Base-by-base conservation (phyloP, 2,888 invertebrate species). In the Pachliopta kotzebuea region DNA sequence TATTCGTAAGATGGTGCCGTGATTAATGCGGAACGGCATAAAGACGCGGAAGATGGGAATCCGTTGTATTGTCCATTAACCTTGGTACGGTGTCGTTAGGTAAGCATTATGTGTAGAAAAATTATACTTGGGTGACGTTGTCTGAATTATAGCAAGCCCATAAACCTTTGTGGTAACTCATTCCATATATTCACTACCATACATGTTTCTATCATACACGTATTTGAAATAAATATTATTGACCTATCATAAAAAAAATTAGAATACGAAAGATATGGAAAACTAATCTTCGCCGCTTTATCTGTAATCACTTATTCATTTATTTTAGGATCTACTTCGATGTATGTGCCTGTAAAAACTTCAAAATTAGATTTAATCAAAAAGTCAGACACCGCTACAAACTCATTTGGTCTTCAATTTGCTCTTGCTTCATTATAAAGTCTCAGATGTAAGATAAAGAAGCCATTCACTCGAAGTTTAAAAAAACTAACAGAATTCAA, bases 21-120 rank as follows among this genome's bases (percentile, higher is more conserved):
- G 79, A 78, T 81, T 80, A 77, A 84, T 79, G 79, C 81, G 84
- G 86, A 84, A 86, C 79, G 76, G 77, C 79, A 85, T 84, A 85
- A 84, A 84, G 83, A 88, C 86, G 82, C 85, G 90, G 90, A 90
- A 90, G 88, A 80, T 71, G 72, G 70, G 76, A 78, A 76, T 76
- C 68, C 71, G 74, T 71, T 74, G 78, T 78, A 84, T 86, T 89
- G 87, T 89, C 86, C 84, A 74, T 73, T 75, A 85, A 84, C 90
- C 88, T 90, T 89, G 85, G 74, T 71, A 68, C 71, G 70, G 70
- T 76, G 75, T 78, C 76, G 75, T 78, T 74, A 66, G 56, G 54
- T 68, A 61, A 68, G 64, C 56, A 37, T 61, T 63, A 42, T 56
- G 29, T 59, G 23, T 53, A 62, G 57, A 56, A 53, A 61, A 60